A percentile compares a stretch with the other conserved stretches of the same genome.
Conservation (phyloP, 2,113 vertebrate genomes). For the Oreochromis tanganicae region DNA sequence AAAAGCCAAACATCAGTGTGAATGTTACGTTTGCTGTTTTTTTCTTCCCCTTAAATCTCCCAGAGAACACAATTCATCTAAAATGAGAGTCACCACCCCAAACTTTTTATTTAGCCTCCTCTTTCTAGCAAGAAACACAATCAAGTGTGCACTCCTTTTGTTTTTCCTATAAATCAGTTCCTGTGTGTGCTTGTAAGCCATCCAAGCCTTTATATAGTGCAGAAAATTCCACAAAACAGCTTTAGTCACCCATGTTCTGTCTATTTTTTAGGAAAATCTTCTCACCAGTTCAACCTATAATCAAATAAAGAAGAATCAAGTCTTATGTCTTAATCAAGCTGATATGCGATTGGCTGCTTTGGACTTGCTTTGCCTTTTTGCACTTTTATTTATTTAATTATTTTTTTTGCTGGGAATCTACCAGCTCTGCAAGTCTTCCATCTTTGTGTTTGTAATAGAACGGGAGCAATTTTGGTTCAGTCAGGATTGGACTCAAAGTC, state of each 20-base stretch:
- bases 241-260: conserved; percentile 11
- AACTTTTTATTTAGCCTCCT: neutral
- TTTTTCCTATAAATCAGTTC: neutral
- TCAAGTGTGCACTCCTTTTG: neutral
- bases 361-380: neutral
- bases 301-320: neutral
- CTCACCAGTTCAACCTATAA: neutral
- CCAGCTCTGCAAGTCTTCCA: neutral
- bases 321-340: neutral
- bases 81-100: conserved; percentile 36
- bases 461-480: conserved; percentile 56
- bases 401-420: neutral
- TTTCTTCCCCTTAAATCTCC: neutral
- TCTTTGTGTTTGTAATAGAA: conserved; percentile 46
- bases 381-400: neutral
- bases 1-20: neutral
- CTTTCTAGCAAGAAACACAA: neutral
- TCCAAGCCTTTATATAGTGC: conserved; percentile 21
- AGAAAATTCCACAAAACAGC: conserved; percentile 6
- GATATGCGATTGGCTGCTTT: neutral
- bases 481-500: conserved; percentile 4
- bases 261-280: neutral
- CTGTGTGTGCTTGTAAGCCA: neutral
- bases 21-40: neutral
- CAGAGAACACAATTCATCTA: neutral